A percentile compares a stretch with the other conserved stretches of the same genome.
Evolutionary conservation across 2,797 vertebrate species (phyloP).

Genomic region (Sphaeramia orbicularis): DNA sequence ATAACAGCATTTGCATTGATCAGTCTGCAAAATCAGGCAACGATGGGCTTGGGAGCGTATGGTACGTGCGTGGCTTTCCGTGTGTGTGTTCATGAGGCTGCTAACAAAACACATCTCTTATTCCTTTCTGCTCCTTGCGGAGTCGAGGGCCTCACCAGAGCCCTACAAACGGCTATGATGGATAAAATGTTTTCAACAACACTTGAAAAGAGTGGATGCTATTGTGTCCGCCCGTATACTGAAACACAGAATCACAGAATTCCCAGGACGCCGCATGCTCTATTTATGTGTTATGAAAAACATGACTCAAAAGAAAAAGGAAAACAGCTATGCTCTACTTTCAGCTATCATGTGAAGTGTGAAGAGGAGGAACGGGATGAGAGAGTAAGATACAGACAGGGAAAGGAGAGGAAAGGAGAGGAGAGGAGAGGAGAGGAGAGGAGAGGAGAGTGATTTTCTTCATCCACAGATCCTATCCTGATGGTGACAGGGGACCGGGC

Average conservation of each 20-base stretch:
- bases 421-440: slow-evolving; percentile 58
- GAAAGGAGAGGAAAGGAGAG: slow-evolving; percentile 52
- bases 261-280: slow-evolving; percentile 79
- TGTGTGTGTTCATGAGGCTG: slow-evolving; percentile 32
- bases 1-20: slow-evolving; percentile 90
- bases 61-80: slow-evolving; percentile 2
- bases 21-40: slow-evolving; percentile 82
- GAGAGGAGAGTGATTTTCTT: slow-evolving; percentile 74
- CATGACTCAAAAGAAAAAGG: slow-evolving; percentile 81
- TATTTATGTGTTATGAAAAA: slow-evolving; percentile 85
- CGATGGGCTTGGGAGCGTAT: slow-evolving; percentile 59
- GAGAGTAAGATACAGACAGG: slow-evolving; percentile 66
- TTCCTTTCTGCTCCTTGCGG: slow-evolving; percentile 68
- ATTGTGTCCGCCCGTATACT: slow-evolving; percentile 76
- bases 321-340: slow-evolving; percentile 81
- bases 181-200: slow-evolving; percentile 83
- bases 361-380: slow-evolving; percentile 74
- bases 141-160: slow-evolving; percentile 75
- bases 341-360: slow-evolving; percentile 81
- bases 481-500: slow-evolving; percentile 79
- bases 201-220: slow-evolving; percentile 80
- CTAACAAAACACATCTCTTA: slow-evolving; percentile 74
- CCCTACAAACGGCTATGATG: slow-evolving; percentile 75
- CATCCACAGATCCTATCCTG: slow-evolving; percentile 79
- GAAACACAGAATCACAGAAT: slow-evolving; percentile 80